Evolutionary conservation across 2,113 vertebrate genomes (phyloP).

Genomic region (Zingel zingel): DNA sequence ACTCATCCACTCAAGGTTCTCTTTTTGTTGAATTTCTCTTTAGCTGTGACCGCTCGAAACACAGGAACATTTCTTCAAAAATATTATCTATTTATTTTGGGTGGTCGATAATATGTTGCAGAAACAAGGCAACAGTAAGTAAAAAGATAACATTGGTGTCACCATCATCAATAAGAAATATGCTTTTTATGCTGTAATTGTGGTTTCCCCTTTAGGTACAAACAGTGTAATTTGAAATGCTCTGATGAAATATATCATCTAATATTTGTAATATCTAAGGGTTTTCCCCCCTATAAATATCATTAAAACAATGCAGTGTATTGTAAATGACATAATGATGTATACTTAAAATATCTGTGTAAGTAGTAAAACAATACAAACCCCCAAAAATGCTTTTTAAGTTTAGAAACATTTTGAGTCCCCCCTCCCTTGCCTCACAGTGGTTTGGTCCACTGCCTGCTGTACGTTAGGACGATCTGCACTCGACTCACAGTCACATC

Average conservation of each 20-base stretch:
- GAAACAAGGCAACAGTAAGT: not conserved
- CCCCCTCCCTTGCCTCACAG: no score
- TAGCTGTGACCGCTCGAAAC: not conserved
- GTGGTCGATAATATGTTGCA: not conserved
- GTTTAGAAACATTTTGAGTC: no score
- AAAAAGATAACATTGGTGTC: not conserved
- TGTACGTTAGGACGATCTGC: no score
- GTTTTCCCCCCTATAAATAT: no score
- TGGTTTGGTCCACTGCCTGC: no score
- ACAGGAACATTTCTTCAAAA: not conserved
- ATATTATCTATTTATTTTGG: not conserved
- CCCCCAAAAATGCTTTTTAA: no score
- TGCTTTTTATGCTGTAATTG: slow-evolving; percentile 1
- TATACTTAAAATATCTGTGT: no score
- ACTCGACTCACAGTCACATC: no score
- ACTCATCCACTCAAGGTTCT: slow-evolving; percentile 38
- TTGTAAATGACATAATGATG: no score
- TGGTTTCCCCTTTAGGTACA: not conserved
- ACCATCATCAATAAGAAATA: not conserved
- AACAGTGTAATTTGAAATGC: slow-evolving; percentile 31
- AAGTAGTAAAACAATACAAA: no score
- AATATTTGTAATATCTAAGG: slow-evolving; percentile 35
- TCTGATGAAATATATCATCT: slow-evolving; percentile 23
- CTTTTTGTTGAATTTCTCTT: slow-evolving; percentile 32
- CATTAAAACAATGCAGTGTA: no score